These are phyloP conservation scores for Trimorus sp. DNA, from an alignment of 2,888 invertebrate species.

Conservation along the genomic window DNA sequence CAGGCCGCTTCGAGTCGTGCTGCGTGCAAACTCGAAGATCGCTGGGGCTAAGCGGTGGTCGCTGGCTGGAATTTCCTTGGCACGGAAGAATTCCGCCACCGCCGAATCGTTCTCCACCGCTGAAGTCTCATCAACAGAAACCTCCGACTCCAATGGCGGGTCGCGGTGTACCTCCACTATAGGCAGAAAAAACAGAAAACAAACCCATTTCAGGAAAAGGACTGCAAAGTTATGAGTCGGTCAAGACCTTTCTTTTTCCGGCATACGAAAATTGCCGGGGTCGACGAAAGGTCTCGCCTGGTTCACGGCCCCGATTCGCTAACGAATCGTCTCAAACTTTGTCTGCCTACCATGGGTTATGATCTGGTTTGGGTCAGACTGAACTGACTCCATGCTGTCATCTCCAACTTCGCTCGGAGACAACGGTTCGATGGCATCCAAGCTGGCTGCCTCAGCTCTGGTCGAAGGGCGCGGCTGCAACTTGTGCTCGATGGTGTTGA, in stretches of 20 bases:
- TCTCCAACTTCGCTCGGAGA: too few relatives aligned
- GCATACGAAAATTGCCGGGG: not conserved
- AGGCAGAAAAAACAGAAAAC: not conserved
- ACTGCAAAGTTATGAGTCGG: slow-evolving; percentile 35
- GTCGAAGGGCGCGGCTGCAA: too few relatives aligned
- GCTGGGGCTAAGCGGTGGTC: slow-evolving; percentile 1
- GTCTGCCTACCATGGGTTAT: slow-evolving; percentile 32
- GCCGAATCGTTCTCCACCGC: not conserved
- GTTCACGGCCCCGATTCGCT: slow-evolving; percentile 21
- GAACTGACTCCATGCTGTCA: too few relatives aligned
- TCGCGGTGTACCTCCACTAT: not conserved
- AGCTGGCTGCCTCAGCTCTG: too few relatives aligned
- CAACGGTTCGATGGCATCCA: too few relatives aligned
- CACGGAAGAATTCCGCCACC: not conserved
- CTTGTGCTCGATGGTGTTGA: too few relatives aligned
- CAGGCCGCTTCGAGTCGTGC: slow-evolving; percentile 1
- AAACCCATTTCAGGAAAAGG: not conserved
- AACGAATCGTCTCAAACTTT: slow-evolving; percentile 25
- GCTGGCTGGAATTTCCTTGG: not conserved
- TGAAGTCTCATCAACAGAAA: too few relatives aligned
- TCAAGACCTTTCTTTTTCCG: slow-evolving; percentile 27
- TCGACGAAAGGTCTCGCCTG: slow-evolving; percentile 34
- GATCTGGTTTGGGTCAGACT: too few relatives aligned
- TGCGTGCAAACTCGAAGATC: slow-evolving; percentile 13
- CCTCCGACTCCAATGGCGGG: not conserved